Conservation (phyloP, 2,113 vertebrate genomes). For the Antechinus stuartii region DNA sequence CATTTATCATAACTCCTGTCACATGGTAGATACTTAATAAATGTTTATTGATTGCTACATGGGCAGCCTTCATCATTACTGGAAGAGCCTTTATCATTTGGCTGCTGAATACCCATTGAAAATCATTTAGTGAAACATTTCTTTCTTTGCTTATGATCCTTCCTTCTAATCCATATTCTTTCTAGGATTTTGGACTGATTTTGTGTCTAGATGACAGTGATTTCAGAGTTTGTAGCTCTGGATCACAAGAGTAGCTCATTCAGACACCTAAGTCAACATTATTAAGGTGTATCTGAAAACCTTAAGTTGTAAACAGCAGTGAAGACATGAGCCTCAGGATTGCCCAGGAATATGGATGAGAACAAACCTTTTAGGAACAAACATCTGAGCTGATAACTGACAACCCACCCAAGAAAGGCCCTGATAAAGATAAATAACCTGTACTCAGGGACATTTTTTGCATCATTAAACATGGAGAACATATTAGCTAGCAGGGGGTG, state of each 20-base stretch:
- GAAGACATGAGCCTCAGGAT: constrained; percentile 83
- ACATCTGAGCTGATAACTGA: constrained; percentile 87
- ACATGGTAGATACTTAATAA: neutral
- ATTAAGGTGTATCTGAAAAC: constrained; percentile 84
- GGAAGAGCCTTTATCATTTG: constrained; percentile 12
- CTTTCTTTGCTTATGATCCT: constrained; percentile 12
- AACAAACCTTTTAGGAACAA: constrained; percentile 87
- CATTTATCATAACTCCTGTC: neutral
- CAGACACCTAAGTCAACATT: constrained; percentile 85
- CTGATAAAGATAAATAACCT: constrained; percentile 97
- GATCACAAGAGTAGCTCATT: constrained; percentile 83
- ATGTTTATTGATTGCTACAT: neutral
- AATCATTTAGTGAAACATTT: neutral
- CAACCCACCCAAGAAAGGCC: constrained; percentile 86
- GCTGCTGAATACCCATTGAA: constrained; percentile 36
- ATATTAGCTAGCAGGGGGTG: constrained; percentile 92
- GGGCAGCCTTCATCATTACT: neutral
- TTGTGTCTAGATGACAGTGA: constrained; percentile 81
- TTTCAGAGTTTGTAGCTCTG: constrained; percentile 82
- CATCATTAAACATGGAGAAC: constrained; percentile 96
- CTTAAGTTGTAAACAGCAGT: constrained; percentile 84
- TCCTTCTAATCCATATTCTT: constrained; percentile 55
- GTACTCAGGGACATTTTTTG: constrained; percentile 94
- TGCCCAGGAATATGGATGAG: constrained; percentile 88
- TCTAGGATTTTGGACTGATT: constrained; percentile 80